Percentiles rank a stretch among this genome's conserved stretches.
phyloP scores from a whole-genome alignment of 2,888 invertebrate genomes.

The Pollenia angustigena region DNA sequence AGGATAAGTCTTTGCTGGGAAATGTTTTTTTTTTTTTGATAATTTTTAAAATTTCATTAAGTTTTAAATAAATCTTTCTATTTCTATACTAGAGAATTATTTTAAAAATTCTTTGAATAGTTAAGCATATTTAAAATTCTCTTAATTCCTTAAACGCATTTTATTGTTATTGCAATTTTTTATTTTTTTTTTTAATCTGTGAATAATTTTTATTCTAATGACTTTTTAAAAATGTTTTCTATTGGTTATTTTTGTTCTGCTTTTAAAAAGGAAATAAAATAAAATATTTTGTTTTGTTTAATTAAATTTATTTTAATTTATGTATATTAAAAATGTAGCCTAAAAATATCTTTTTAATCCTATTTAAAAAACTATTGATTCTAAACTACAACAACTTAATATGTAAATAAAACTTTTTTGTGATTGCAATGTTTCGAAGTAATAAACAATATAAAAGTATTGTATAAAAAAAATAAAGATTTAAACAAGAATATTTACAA shows the following conservation, averaged over 20 bases:
- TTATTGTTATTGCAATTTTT: too few species aligned
- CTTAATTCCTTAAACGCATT: too few species aligned
- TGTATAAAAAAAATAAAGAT: not conserved
- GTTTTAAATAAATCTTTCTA: too few species aligned
- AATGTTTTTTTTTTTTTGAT: too few species aligned
- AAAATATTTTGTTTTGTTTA: constrained; percentile 1
- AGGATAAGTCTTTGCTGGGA: too few species aligned
- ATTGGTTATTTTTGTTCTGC: not conserved
- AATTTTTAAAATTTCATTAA: too few species aligned
- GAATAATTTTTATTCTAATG: not conserved
- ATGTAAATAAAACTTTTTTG: not conserved
- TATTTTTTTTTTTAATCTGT: not conserved
- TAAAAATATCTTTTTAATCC: constrained; percentile 1
- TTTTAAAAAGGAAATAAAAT: constrained; percentile 1
- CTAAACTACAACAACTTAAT: not conserved
- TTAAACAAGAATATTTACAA: not conserved
- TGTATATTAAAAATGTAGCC: constrained; percentile 2
- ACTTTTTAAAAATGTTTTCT: not conserved
- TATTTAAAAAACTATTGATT: constrained; percentile 14
- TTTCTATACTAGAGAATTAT: too few species aligned
- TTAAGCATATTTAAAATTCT: too few species aligned
- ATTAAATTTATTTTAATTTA: constrained; percentile 19
- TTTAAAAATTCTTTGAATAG: too few species aligned
- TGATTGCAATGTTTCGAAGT: not conserved
- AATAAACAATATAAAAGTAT: not conserved